These are phyloP conservation scores for Cataglyphis albicans DNA, from an alignment of 2,888 invertebrate species.

Conservation along the genomic window DNA sequence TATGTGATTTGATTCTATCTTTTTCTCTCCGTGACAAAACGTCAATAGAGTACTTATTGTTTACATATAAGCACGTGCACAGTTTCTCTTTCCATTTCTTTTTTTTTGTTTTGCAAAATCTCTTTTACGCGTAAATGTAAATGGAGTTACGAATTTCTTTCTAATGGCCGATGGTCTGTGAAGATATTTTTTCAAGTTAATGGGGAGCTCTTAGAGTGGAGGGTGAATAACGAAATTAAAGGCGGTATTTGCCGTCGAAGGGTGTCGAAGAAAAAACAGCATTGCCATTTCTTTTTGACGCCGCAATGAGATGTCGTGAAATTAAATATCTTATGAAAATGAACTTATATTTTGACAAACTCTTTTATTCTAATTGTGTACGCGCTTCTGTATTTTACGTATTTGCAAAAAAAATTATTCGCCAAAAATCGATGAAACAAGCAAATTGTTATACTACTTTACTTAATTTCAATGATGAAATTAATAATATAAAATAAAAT, in stretches of 20 bases:
- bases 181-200: constrained; percentile 68
- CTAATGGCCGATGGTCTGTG: constrained; percentile 58
- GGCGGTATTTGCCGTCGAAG: constrained; percentile 54
- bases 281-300: constrained; percentile 35
- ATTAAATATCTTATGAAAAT: constrained; percentile 50
- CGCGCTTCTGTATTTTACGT: background rate
- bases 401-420: background rate
- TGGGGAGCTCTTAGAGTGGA: constrained; percentile 53
- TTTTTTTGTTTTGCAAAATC: constrained; percentile 1
- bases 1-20: background rate
- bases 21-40: background rate
- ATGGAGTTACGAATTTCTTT: constrained; percentile 67
- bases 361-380: background rate
- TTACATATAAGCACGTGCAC: background rate
- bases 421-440: background rate
- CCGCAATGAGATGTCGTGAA: constrained; percentile 3
- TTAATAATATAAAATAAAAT: background rate
- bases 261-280: constrained; percentile 33
- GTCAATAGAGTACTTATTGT: background rate
- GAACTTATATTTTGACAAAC: background rate
- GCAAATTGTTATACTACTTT: background rate
- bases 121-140: constrained; percentile 57
- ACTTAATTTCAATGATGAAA: background rate
- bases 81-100: too few species aligned
- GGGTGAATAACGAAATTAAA: constrained; percentile 57